A percentile compares a stretch with the other conserved stretches of the same genome.
Evolutionary conservation across 2,888 invertebrate species (phyloP).

Genomic region (Luperina testacea): DNA sequence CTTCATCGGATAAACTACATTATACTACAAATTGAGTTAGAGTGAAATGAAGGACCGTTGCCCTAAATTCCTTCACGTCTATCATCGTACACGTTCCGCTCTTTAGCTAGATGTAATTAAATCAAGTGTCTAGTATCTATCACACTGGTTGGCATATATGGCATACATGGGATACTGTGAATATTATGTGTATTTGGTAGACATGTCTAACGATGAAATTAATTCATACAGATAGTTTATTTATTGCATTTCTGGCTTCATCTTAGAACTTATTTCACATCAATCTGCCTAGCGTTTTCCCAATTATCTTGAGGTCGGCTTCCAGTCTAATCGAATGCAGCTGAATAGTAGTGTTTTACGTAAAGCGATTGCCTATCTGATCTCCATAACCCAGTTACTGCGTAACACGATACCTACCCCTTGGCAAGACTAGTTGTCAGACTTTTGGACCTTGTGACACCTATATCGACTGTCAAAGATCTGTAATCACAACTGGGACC

Average conservation of each 20-base stretch:
- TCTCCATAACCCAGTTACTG: neutral
- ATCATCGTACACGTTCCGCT: slow-evolving; percentile 41
- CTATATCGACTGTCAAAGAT: neutral
- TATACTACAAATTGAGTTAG: slow-evolving; percentile 41
- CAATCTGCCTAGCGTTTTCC: neutral
- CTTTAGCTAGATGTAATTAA: slow-evolving; percentile 46
- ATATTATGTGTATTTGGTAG: slow-evolving; percentile 4
- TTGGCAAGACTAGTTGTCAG: neutral
- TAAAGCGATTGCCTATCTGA: neutral
- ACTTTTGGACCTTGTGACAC: neutral
- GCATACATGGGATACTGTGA: no score
- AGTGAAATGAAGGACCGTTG: slow-evolving; percentile 23
- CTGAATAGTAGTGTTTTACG: neutral
- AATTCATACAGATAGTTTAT: no score
- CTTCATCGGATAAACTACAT: slow-evolving; percentile 30
- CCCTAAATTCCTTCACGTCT: slow-evolving; percentile 46
- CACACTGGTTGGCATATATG: neutral
- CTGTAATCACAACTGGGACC: neutral
- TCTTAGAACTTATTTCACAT: neutral
- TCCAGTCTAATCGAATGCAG: neutral
- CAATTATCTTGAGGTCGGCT: neutral
- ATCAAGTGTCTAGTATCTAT: slow-evolving; percentile 46
- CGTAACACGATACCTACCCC: neutral
- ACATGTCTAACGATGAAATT: neutral
- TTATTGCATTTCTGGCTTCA: neutral